Percentiles rank a stretch among this genome's conserved stretches.
These are phyloP conservation scores for Smutsia temminckii DNA, from an alignment of 2,797 vertebrate species.

Conservation along the genomic window DNA sequence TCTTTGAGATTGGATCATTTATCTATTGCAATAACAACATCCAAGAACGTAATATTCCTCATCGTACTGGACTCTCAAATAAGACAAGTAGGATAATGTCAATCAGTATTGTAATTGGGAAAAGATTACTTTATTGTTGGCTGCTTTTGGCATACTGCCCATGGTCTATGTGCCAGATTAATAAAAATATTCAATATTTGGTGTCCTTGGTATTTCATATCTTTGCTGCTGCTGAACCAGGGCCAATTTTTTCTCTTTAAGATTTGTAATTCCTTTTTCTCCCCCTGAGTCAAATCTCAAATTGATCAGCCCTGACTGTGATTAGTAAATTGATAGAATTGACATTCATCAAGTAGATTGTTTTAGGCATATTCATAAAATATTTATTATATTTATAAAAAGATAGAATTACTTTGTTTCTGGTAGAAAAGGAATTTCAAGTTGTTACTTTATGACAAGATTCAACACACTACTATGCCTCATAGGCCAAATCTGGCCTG, in stretches of 20 bases:
- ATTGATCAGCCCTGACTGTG: neutral
- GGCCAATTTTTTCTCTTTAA: neutral
- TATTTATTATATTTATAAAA: neutral
- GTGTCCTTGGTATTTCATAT: neutral
- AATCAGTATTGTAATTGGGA: conserved; percentile 64
- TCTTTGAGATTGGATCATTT: neutral
- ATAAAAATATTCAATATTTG: conserved; percentile 37
- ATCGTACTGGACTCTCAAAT: conserved; percentile 42
- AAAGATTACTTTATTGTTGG: conserved; percentile 66
- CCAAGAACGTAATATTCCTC: conserved; percentile 20
- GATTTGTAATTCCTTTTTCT: neutral
- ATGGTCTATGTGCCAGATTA: conserved; percentile 1
- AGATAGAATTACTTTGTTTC: neutral
- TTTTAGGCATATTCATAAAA: conserved; percentile 9
- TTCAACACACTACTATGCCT: neutral
- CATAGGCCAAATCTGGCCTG: neutral
- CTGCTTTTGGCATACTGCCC: conserved; percentile 25
- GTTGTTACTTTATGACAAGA: neutral
- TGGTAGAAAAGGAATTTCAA: neutral
- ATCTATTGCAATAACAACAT: conserved; percentile 38
- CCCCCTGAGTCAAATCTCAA: neutral
- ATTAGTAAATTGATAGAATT: conserved; percentile 9
- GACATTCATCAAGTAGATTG: conserved; percentile 19
- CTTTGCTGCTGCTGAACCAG: neutral
- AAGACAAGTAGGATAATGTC: conserved; percentile 42